Evolutionary conservation across 2,797 vertebrate species (phyloP).

Genomic region (Chloroceryle inda): DNA sequence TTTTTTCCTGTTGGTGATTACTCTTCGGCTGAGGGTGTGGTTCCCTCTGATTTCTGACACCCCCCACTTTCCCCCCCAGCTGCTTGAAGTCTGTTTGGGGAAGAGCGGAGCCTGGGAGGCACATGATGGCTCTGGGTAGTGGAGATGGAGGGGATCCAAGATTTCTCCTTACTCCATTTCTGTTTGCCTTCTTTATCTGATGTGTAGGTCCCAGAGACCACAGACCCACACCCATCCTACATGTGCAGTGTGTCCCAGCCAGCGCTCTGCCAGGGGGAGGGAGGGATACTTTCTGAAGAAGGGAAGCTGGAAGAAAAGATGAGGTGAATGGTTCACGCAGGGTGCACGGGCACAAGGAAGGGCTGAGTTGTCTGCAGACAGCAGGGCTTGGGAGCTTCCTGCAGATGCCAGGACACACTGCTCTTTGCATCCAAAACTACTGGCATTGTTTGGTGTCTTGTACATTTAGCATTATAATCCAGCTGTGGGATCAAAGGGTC

Average conservation of each 20-base stretch:
- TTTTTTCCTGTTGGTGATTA: not conserved
- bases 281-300: not conserved
- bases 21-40: not conserved
- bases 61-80: not conserved
- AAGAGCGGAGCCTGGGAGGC: not conserved
- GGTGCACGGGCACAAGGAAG: not conserved
- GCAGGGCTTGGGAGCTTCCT: not conserved
- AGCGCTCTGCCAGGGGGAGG: accelerated
- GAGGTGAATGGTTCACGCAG: accelerated
- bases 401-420: not conserved
- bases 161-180: not conserved
- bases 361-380: not conserved
- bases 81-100: not conserved
- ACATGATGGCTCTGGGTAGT: accelerated
- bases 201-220: not conserved
- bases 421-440: not conserved
- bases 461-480: not conserved
- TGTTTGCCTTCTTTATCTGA: not conserved
- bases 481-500: not conserved
- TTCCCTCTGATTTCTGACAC: not conserved
- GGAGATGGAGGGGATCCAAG: not conserved
- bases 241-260: accelerated
- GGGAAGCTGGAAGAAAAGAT: not conserved
- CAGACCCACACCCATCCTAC: not conserved
- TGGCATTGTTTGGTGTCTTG: not conserved